A percentile compares a stretch with the other conserved stretches of the same genome.
Conservation (phyloP, 2,888 invertebrate species). For the Mesorhabditis sp. region DNA sequence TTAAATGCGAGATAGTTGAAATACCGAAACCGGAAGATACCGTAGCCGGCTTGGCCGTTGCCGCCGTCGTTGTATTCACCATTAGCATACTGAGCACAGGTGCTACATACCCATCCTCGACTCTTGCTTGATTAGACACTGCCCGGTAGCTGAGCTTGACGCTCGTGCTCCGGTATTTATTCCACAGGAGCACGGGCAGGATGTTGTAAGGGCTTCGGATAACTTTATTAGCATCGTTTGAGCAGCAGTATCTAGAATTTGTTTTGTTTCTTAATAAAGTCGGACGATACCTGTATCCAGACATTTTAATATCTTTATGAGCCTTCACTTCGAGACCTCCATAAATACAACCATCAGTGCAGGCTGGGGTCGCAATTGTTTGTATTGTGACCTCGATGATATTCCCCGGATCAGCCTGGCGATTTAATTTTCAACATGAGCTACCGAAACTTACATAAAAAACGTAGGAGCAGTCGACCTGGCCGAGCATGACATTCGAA, state of each 20-base stretch:
- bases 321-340: slow-evolving; percentile 49
- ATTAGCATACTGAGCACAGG: no score
- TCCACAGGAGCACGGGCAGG: neutral
- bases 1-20: no score
- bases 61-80: no score
- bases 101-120: no score
- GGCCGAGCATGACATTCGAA: slow-evolving; percentile 17
- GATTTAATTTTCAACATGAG: neutral
- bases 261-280: neutral
- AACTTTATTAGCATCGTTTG: neutral
- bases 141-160: neutral
- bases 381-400: slow-evolving; percentile 35
- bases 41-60: no score
- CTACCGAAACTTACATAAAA: slow-evolving; percentile 11
- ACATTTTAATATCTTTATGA: slow-evolving; percentile 27
- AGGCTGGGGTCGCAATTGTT: slow-evolving; percentile 27
- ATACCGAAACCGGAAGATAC: no score
- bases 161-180: neutral
- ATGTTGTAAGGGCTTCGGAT: neutral
- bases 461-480: slow-evolving; percentile 26
- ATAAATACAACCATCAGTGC: slow-evolving; percentile 46
- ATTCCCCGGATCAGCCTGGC: slow-evolving; percentile 28
- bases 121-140: neutral
- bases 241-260: neutral
- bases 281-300: slow-evolving; percentile 31